phyloP scores from a whole-genome alignment of 2,888 invertebrate species.

The Drosophila lacicola region DNA sequence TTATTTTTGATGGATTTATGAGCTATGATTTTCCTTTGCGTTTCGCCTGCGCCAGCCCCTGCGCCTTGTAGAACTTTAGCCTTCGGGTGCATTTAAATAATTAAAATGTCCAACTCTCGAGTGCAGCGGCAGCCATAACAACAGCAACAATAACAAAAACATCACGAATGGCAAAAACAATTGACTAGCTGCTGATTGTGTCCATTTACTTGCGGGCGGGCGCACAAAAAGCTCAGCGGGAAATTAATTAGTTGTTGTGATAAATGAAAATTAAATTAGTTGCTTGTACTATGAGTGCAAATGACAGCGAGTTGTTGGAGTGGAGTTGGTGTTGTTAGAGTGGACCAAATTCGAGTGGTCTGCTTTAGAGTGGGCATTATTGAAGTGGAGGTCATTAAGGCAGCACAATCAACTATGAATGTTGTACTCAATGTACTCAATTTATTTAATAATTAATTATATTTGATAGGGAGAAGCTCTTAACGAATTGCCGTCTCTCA shows the following conservation, averaged over 20 bases:
- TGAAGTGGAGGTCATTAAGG: constrained; percentile 37
- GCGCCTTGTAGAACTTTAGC: constrained; percentile 58
- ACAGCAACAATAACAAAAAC: constrained; percentile 19
- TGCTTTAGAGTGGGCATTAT: neutral
- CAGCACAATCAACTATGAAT: constrained; percentile 24
- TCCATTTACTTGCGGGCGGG: constrained; percentile 46
- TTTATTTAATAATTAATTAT: constrained; percentile 41
- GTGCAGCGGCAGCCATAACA: constrained; percentile 12
- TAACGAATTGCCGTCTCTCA: constrained; percentile 3
- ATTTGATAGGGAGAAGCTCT: constrained; percentile 6
- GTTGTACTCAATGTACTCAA: constrained; percentile 26
- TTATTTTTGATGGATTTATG: constrained; percentile 80
- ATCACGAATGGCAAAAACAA: constrained; percentile 39
- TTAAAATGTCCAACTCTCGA: constrained; percentile 72
- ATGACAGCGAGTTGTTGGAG: constrained; percentile 37
- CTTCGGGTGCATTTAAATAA: constrained; percentile 80
- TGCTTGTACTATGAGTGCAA: constrained; percentile 59
- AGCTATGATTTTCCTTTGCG: constrained; percentile 72
- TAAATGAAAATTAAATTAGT: constrained; percentile 81
- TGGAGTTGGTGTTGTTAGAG: neutral
- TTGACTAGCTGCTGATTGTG: constrained; percentile 57
- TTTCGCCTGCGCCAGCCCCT: constrained; percentile 24
- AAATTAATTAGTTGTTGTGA: constrained; percentile 77
- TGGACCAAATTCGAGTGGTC: constrained; percentile 10
- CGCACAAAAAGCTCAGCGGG: constrained; percentile 65